Conservation (phyloP, 1,140 invertebrate species). For the Drosophila ambigua region DNA sequence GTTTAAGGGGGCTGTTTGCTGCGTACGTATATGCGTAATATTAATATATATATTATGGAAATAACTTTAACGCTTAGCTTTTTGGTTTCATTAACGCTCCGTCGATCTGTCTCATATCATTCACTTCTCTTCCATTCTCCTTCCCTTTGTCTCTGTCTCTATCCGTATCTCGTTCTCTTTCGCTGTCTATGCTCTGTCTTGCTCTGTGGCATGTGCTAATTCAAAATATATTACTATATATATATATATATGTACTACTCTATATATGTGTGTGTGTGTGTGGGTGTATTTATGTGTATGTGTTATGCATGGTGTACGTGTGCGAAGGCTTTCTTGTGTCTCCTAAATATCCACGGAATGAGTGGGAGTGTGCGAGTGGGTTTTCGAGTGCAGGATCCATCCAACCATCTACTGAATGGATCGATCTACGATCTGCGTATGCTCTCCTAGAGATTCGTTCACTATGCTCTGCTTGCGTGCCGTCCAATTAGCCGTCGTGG, state of each 20-base stretch:
- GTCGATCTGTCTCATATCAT: slow-evolving; percentile 12
- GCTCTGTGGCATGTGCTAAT: slow-evolving; percentile 29
- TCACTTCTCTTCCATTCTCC: slow-evolving; percentile 1
- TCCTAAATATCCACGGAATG: slow-evolving; percentile 8
- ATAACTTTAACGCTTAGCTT: slow-evolving; percentile 73
- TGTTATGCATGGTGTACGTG: slow-evolving; percentile 28
- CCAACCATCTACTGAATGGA: neutral
- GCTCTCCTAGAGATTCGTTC: neutral
- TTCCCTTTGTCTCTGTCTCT: neutral
- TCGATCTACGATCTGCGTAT: too few species aligned
- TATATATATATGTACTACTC: too few species aligned
- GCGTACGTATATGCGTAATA: slow-evolving; percentile 14
- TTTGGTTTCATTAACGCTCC: slow-evolving; percentile 52
- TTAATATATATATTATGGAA: slow-evolving; percentile 60
- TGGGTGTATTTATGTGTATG: slow-evolving; percentile 25
- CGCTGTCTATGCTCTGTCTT: slow-evolving; percentile 14
- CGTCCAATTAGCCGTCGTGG: slow-evolving; percentile 67
- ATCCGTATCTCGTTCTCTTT: slow-evolving; percentile 2
- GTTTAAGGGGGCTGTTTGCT: slow-evolving; percentile 19
- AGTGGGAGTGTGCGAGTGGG: slow-evolving; percentile 6
- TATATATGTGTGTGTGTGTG: slow-evolving; percentile 11
- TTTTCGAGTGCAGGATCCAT: neutral
- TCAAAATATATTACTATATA: slow-evolving; percentile 34
- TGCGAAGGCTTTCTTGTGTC: slow-evolving; percentile 24
- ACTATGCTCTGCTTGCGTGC: neutral